Conservation (phyloP, 2,888 invertebrate genomes). For the Leptopilina myrica region DNA sequence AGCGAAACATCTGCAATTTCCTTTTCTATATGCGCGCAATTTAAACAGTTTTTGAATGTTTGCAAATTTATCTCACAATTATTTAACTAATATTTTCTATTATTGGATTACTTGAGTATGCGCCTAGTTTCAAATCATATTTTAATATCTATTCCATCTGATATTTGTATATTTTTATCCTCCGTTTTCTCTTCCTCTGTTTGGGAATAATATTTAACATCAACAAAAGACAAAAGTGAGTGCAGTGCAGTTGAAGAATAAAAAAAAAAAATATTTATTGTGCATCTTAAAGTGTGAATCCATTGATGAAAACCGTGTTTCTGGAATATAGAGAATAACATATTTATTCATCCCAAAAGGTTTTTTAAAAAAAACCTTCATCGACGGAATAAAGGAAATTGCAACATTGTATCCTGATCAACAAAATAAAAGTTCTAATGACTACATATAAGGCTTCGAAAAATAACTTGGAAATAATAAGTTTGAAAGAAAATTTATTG, state of each 20-base stretch:
- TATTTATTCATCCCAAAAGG: neutral
- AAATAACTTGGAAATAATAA: no score
- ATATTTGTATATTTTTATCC: neutral
- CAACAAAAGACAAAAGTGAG: conserved; percentile 2
- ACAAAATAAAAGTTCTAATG: no score
- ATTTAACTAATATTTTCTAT: neutral
- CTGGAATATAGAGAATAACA: neutral
- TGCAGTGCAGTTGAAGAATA: conserved; percentile 30
- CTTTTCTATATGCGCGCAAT: neutral
- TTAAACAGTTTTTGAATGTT: neutral
- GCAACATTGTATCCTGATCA: no score
- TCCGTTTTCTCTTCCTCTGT: neutral
- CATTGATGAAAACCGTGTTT: neutral
- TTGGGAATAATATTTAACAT: neutral
- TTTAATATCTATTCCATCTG: neutral
- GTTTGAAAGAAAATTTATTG: neutral
- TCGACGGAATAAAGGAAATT: no score
- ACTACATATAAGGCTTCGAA: no score
- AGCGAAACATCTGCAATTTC: neutral
- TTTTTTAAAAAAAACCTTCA: neutral
- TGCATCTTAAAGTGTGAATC: neutral
- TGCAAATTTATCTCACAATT: no score
- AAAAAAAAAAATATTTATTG: conserved; percentile 20
- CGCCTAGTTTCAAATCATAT: neutral
- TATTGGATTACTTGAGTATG: neutral